These are phyloP conservation scores for Spongia lamella DNA, from an alignment of 37 sponge, comb jelly and placozoan genomes.

Conservation along the genomic window DNA sequence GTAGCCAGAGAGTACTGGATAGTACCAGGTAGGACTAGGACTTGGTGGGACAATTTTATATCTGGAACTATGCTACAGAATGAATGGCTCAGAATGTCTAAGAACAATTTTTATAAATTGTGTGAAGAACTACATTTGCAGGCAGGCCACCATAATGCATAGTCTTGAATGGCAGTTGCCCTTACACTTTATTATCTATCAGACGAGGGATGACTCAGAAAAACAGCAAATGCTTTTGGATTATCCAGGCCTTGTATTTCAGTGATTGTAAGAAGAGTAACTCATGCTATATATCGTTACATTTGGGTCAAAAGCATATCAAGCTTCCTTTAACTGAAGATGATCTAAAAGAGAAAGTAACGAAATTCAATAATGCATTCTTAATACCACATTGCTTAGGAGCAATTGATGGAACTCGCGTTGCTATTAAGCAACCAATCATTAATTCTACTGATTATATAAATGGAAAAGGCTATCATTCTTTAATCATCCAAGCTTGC, in stretches of 20 bases:
- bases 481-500: conserved; percentile 36
- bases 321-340: conserved; percentile 19
- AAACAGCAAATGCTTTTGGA: conserved; percentile 43
- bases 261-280: conserved; percentile 2
- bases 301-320: conserved; percentile 24
- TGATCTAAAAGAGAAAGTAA: background rate
- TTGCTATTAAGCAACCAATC: conserved; percentile 31
- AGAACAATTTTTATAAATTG: conserved; percentile 3
- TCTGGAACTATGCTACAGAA: background rate
- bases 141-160: background rate
- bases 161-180: background rate
- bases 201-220: conserved; percentile 12
- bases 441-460: conserved; percentile 35
- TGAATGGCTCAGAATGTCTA: conserved; percentile 25
- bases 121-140: conserved; percentile 18
- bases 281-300: background rate
- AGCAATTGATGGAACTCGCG: conserved; percentile 36
- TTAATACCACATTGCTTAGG: conserved; percentile 28
- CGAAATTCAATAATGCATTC: background rate
- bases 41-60: conserved; percentile 37
- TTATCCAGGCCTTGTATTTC: conserved; percentile 14
- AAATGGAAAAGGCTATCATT: conserved; percentile 16
- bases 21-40: conserved; percentile 8
- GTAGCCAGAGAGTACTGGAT: conserved; percentile 19
- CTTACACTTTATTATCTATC: conserved; percentile 13